Percentiles rank a stretch among this genome's conserved stretches.
These are phyloP conservation scores for Podilymbus podiceps DNA, from an alignment of 2,113 vertebrate genomes.

Conservation along the genomic window DNA sequence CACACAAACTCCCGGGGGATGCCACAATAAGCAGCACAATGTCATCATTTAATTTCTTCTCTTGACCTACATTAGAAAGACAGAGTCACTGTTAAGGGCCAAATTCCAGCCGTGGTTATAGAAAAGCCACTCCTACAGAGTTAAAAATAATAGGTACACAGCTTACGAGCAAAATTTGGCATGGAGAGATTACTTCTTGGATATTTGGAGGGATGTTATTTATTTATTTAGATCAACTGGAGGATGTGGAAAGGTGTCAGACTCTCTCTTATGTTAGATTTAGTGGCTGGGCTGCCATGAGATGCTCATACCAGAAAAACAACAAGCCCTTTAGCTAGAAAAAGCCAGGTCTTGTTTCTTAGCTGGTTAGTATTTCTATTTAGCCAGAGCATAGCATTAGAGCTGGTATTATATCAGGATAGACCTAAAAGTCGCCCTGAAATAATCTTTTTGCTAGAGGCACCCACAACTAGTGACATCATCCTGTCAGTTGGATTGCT, in stretches of 20 bases:
- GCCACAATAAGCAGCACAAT: background rate
- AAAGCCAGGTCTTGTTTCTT: background rate
- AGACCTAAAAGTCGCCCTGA: background rate
- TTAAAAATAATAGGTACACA: background rate
- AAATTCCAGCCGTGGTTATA: background rate
- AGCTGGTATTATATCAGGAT: background rate
- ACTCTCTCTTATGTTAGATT: background rate
- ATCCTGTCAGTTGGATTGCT: background rate
- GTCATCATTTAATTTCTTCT: constrained; percentile 42
- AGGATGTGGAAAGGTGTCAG: background rate
- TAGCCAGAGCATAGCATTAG: background rate
- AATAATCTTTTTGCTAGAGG: background rate
- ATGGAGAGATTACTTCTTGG: background rate
- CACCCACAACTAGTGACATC: background rate
- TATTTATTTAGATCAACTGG: background rate
- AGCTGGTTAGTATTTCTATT: background rate
- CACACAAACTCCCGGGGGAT: constrained; percentile 16
- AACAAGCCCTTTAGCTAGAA: background rate
- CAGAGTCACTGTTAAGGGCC: background rate
- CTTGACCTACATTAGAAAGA: constrained; percentile 49
- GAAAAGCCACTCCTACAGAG: background rate
- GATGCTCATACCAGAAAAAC: background rate
- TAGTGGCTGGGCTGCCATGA: background rate
- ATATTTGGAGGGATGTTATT: background rate
- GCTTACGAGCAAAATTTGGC: background rate